Evolutionary conservation across 2,113 vertebrate genomes (phyloP).

Genomic region (Pseudopodoces humilis): DNA sequence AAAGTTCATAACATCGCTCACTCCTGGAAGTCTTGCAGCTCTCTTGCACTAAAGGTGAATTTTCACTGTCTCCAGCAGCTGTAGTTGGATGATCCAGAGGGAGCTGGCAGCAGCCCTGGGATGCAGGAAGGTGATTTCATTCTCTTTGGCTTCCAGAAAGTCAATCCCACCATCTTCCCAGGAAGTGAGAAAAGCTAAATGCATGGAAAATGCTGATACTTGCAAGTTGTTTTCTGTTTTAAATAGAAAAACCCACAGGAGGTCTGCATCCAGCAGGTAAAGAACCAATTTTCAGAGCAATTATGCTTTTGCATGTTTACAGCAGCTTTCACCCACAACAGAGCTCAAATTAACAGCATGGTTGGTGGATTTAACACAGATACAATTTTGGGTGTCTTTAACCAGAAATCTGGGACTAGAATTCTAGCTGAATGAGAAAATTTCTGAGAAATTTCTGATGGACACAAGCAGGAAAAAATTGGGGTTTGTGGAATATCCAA

Average conservation of each 20-base stretch:
- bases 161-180: neutral
- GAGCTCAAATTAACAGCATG: neutral
- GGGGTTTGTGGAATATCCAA: neutral
- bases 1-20: neutral
- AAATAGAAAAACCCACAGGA: neutral
- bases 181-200: neutral
- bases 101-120: neutral
- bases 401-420: neutral
- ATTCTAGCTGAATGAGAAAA: neutral
- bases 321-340: neutral
- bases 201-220: neutral
- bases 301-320: neutral
- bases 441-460: neutral
- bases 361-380: neutral
- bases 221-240: neutral
- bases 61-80: neutral
- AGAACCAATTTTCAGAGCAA: neutral
- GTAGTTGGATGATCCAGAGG: neutral
- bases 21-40: neutral
- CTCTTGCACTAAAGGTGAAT: neutral
- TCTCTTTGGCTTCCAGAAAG: neutral
- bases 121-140: neutral
- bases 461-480: neutral
- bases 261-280: conserved; percentile 10
- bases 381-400: neutral